Conservation (phyloP, 2,888 invertebrate genomes). For the Stictocephala bisonia region DNA sequence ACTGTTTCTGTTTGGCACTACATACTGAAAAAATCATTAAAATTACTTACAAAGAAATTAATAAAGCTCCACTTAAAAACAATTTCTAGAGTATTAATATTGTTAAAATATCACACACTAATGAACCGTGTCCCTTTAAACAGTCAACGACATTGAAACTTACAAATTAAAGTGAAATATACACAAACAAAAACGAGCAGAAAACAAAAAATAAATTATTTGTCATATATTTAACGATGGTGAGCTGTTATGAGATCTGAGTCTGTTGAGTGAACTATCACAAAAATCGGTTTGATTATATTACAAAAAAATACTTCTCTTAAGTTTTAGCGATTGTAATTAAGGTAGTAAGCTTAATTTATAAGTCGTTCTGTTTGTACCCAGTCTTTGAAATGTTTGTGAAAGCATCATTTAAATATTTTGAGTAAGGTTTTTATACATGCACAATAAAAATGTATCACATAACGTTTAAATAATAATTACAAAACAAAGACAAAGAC, state of each 20-base stretch:
- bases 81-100: slow-evolving; percentile 43
- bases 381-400: too few species aligned
- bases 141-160: slow-evolving; percentile 6
- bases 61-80: slow-evolving; percentile 35
- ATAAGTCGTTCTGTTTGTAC: too few species aligned
- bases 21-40: slow-evolving; percentile 33
- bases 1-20: slow-evolving; percentile 35
- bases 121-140: slow-evolving; percentile 2
- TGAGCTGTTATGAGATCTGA: slow-evolving; percentile 37
- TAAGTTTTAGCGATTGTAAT: too few species aligned
- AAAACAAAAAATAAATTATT: slow-evolving; percentile 41
- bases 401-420: too few species aligned
- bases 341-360: too few species aligned
- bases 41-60: slow-evolving; percentile 28
- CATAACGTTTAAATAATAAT: too few species aligned
- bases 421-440: too few species aligned
- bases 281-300: slow-evolving; percentile 33
- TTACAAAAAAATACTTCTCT: too few species aligned
- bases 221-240: slow-evolving; percentile 41
- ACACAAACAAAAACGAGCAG: slow-evolving; percentile 42
- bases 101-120: slow-evolving; percentile 33
- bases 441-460: too few species aligned
- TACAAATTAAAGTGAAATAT: slow-evolving; percentile 41
- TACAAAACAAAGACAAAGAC: too few species aligned
- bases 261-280: slow-evolving; percentile 6